phyloP scores from a whole-genome alignment of 1,140 invertebrate species.

The Doryteuthis pealeii region DNA sequence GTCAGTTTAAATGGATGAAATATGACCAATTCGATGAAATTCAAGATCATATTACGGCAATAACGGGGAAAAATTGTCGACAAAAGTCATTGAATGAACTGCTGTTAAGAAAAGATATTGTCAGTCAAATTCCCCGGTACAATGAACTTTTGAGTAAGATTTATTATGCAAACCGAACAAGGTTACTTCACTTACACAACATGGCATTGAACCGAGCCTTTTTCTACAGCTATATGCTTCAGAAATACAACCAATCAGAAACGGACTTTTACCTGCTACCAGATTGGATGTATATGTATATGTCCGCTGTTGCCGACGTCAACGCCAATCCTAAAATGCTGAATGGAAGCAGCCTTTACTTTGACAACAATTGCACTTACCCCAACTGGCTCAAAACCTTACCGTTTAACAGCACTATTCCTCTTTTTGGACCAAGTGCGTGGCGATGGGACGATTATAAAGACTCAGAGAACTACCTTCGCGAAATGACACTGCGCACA shows the following conservation, averaged over 20 bases:
- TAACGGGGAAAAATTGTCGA: conserved; percentile 79
- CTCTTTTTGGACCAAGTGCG: conserved; percentile 88
- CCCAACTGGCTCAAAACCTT: conserved; percentile 84
- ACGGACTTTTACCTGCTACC: conserved; percentile 77
- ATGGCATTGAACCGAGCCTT: conserved; percentile 90
- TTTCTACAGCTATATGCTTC: conserved; percentile 85
- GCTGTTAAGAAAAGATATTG: conserved; percentile 72
- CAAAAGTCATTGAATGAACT: conserved; percentile 80
- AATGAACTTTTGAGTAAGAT: conserved; percentile 84
- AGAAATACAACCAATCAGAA: conserved; percentile 58
- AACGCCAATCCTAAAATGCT: conserved; percentile 81
- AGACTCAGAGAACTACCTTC: conserved; percentile 44
- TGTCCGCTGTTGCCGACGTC: conserved; percentile 90
- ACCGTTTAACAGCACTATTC: conserved; percentile 96
- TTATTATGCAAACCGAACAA: conserved; percentile 90
- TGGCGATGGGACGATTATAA: conserved; percentile 58
- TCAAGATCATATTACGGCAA: conserved; percentile 75
- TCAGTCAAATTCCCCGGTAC: conserved; percentile 89
- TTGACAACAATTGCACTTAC: conserved; percentile 88
- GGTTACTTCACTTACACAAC: conserved; percentile 90
- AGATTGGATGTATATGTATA: conserved; percentile 96
- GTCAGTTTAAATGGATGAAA: conserved; percentile 45
- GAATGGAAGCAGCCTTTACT: conserved; percentile 90
- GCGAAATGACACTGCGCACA: conserved; percentile 45
- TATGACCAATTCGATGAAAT: conserved; percentile 88